phyloP scores from a whole-genome alignment of 2,797 vertebrate genomes.

The Oryzias dopingdopingensis region DNA sequence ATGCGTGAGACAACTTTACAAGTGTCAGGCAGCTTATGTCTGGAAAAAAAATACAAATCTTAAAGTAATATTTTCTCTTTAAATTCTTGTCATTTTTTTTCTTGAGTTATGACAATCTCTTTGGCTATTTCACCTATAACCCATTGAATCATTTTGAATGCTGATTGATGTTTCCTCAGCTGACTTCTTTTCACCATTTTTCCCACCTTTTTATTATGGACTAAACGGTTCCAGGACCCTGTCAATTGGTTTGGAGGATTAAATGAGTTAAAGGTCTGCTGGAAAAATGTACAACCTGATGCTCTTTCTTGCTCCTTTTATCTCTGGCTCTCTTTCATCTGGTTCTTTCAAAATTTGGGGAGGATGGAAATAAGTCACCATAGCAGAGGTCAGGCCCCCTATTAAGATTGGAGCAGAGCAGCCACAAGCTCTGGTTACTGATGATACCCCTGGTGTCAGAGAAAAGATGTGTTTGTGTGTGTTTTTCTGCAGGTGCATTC shows the following conservation, averaged over 20 bases:
- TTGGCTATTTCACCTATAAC: slow-evolving; percentile 24
- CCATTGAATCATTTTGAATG: slow-evolving; percentile 8
- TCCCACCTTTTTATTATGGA: slow-evolving; percentile 45
- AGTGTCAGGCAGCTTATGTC: too few relatives aligned
- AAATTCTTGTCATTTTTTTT: neutral
- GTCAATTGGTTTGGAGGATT: slow-evolving; percentile 58
- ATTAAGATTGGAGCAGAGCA: slow-evolving; percentile 70
- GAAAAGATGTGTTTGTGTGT: slow-evolving; percentile 9
- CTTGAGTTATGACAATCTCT: slow-evolving; percentile 26
- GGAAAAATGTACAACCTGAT: slow-evolving; percentile 48
- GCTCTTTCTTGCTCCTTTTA: slow-evolving; percentile 44
- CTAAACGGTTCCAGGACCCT: slow-evolving; percentile 47
- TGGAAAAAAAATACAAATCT: too few relatives aligned
- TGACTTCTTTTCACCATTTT: slow-evolving; percentile 31
- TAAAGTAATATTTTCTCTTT: too few relatives aligned
- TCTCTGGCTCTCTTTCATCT: slow-evolving; percentile 37
- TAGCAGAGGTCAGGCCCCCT: slow-evolving; percentile 74
- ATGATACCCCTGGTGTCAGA: slow-evolving; percentile 43
- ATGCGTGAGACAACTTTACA: too few relatives aligned
- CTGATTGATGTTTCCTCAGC: slow-evolving; percentile 36
- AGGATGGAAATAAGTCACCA: slow-evolving; percentile 69
- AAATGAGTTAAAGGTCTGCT: slow-evolving; percentile 60
- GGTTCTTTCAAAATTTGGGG: slow-evolving; percentile 61
- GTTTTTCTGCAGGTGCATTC: neutral
- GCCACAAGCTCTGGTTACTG: slow-evolving; percentile 61